phyloP scores from a whole-genome alignment of 2,797 vertebrate species.

The Lutjanus argentimaculatus region DNA sequence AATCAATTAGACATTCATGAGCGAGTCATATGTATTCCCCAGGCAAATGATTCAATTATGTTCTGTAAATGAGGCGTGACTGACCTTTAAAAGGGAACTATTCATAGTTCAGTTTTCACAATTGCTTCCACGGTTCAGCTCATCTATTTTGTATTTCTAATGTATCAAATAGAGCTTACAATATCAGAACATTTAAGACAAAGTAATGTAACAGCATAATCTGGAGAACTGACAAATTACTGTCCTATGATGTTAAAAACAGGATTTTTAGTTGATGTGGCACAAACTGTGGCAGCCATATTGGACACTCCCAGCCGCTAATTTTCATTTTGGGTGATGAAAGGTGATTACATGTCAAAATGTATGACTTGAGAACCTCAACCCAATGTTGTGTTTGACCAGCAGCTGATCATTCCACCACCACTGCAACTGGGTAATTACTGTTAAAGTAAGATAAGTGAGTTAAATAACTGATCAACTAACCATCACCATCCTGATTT shows the following conservation, averaged over 20 bases:
- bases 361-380: not conserved
- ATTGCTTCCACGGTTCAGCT: slow-evolving; percentile 34
- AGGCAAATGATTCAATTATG: slow-evolving; percentile 54
- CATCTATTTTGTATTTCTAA: slow-evolving; percentile 35
- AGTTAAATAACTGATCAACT: not conserved
- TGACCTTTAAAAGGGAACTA: slow-evolving; percentile 51
- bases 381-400: not conserved
- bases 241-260: not conserved
- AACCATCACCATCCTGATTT: not conserved
- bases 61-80: slow-evolving; percentile 60
- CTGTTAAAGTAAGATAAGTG: not conserved
- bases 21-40: slow-evolving; percentile 24
- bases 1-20: slow-evolving; percentile 51
- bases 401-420: too few species aligned
- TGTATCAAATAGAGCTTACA: slow-evolving; percentile 16
- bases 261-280: not conserved
- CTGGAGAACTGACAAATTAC: slow-evolving; percentile 9
- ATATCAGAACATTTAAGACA: slow-evolving; percentile 28
- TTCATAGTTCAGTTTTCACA: slow-evolving; percentile 47
- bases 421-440: not conserved
- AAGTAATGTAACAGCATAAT: slow-evolving; percentile 10
- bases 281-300: not conserved
- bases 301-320: not conserved
- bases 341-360: not conserved
- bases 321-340: too few species aligned